Conservation (phyloP, 2,113 vertebrate genomes). For the Antechinus flavipes region DNA sequence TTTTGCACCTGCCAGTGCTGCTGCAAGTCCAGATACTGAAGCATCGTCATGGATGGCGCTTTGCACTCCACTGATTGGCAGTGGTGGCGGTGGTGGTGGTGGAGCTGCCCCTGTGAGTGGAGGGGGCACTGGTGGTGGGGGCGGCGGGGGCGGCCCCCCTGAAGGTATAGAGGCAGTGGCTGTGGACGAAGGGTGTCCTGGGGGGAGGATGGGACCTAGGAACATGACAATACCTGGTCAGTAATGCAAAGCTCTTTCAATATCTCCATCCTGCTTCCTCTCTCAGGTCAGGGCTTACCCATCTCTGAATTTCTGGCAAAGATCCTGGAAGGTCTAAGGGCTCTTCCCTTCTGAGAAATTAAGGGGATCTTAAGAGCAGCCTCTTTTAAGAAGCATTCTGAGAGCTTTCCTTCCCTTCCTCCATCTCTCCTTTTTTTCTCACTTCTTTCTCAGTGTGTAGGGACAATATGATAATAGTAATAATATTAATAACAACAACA, state of each 20-base stretch:
- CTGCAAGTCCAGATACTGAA: slow-evolving; percentile 93
- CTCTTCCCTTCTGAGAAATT: not conserved
- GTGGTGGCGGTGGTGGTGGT: slow-evolving; percentile 91
- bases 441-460: fast-evolving
- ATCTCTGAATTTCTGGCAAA: not conserved
- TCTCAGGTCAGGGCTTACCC: not conserved
- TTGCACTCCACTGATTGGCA: slow-evolving; percentile 88
- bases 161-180: slow-evolving; percentile 85
- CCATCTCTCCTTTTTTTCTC: fast-evolving
- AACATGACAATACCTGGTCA: slow-evolving; percentile 72
- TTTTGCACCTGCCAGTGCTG: slow-evolving; percentile 97
- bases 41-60: slow-evolving; percentile 86
- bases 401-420: not conserved
- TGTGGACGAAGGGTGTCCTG: slow-evolving; percentile 90
- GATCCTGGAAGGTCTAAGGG: not conserved
- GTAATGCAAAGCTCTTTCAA: fast-evolving
- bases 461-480: not conserved
- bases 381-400: not conserved
- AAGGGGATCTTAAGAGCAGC: not conserved
- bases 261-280: not conserved
- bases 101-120: slow-evolving; percentile 89
- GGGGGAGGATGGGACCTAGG: slow-evolving; percentile 91
- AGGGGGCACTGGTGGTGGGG: slow-evolving; percentile 93
- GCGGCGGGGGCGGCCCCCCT: slow-evolving; percentile 92
- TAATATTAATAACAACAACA: not conserved